Evolutionary conservation across 2,797 vertebrate species (phyloP).

Genomic region (Scomberomorus guttatus): DNA sequence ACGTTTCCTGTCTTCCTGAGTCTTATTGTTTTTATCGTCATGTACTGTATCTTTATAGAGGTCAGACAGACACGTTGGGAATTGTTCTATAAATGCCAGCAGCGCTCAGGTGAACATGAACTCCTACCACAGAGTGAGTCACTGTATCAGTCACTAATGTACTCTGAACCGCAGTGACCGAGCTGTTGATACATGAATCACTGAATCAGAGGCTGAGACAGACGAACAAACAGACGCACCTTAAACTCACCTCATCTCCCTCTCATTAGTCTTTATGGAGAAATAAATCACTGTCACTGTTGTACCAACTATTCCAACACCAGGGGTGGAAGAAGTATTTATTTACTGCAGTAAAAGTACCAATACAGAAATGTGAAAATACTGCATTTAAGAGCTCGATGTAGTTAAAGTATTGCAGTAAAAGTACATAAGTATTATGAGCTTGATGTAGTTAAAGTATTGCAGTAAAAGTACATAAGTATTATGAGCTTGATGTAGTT

Average conservation of each 20-base stretch:
- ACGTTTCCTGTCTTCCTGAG: neutral
- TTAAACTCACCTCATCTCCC: conserved; percentile 5
- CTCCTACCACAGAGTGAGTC: conserved; percentile 28
- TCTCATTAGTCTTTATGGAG: neutral
- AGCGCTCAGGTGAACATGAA: neutral
- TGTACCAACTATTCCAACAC: too few species aligned
- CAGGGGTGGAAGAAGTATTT: too few species aligned
- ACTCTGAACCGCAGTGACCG: neutral
- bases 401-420: too few species aligned
- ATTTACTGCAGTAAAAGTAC: too few species aligned
- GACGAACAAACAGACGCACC: neutral
- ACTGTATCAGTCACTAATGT: neutral
- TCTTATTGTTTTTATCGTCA: neutral
- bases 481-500: too few species aligned
- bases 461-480: too few species aligned
- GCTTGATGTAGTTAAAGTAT: too few species aligned
- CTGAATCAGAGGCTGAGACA: too few species aligned
- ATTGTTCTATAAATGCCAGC: neutral
- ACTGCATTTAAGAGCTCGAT: too few species aligned
- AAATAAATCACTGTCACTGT: neutral
- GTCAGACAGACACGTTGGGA: conserved; percentile 24
- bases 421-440: too few species aligned
- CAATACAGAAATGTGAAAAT: too few species aligned
- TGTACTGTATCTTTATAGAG: neutral
- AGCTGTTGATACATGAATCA: neutral